phyloP scores from a whole-genome alignment of 2,113 vertebrate species.

The Perca fluviatilis region DNA sequence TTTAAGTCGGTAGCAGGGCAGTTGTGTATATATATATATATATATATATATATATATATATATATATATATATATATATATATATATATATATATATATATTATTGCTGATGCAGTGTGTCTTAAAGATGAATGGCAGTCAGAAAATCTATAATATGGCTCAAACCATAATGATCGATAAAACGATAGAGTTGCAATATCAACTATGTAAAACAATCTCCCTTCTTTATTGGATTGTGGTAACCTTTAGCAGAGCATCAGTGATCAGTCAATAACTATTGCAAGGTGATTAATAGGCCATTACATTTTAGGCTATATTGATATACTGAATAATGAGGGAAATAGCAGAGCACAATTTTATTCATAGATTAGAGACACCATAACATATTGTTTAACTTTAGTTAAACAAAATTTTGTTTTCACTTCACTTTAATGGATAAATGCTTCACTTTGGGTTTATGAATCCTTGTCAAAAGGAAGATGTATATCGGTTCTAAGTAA shows the following conservation, averaged over 20 bases:
- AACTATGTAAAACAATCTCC: background rate
- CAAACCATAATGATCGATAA: conserved; percentile 27
- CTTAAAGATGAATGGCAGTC: conserved; percentile 10
- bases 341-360: background rate
- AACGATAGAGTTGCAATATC: background rate
- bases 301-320: background rate
- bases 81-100: no score
- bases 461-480: background rate
- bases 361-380: background rate
- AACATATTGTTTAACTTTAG: background rate
- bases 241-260: conserved; percentile 5
- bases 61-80: no score
- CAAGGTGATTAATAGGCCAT: background rate
- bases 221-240: background rate
- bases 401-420: background rate
- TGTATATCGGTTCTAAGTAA: conserved; percentile 4
- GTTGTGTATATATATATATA: no score
- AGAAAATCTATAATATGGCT: conserved; percentile 7
- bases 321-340: background rate
- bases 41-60: no score
- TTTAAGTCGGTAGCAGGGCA: no score
- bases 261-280: background rate
- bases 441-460: background rate
- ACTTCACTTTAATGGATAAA: background rate
- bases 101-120: background rate